Evolutionary conservation across 1,140 invertebrate genomes (phyloP), one percentile per base, ranked within the genome.

Genomic region (Heterodera carotae): DNA sequence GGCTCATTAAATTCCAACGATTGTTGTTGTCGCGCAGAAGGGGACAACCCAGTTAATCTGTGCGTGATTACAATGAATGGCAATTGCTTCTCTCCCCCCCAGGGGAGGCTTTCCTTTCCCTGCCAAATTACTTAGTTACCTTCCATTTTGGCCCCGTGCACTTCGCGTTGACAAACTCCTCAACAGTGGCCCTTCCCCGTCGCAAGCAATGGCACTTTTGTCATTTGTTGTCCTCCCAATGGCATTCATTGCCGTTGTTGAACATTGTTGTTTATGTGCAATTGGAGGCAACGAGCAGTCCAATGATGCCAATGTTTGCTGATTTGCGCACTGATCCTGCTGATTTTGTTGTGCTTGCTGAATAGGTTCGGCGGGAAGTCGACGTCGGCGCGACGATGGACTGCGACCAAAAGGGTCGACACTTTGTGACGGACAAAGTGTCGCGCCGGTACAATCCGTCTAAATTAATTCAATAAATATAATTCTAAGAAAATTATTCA

Each of bases 141-240:
- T 74, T 64, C 29, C 56, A 12, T 73, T n/a, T 33, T 12, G 36
- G 29, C 36, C 22, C 7, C 39, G 34, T 25, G 72, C 39, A 74
- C 56, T 74, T 25, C 53, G 59, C 10, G 56, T 74, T 8, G 72
- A 74, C 33, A 22, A 74, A 62, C 72, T 74, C 31, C 72, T 34
- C 6, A 39, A n/a, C 39, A 74, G 36, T 2, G 29, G 62, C 48
- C 48, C 48, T 15, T 18, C 15, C 15, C 34, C 36, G 27, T 70
- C 56, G 6, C 22, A 5, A 15, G n/a, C 59, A 22, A 31, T 22
- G n/a, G 18, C 39, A 71, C 31, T 15, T 18, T 29, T 43, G 15
- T 12, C 18, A 8, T 36, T 7, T 70, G 15, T 70, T 70, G 43
- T n/a, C 6, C 22, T 7, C 29, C 34, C 59, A 22, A 31, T 22